Base-by-base conservation (phyloP, 2,888 invertebrate species). In the Orthosia gracilis region DNA sequence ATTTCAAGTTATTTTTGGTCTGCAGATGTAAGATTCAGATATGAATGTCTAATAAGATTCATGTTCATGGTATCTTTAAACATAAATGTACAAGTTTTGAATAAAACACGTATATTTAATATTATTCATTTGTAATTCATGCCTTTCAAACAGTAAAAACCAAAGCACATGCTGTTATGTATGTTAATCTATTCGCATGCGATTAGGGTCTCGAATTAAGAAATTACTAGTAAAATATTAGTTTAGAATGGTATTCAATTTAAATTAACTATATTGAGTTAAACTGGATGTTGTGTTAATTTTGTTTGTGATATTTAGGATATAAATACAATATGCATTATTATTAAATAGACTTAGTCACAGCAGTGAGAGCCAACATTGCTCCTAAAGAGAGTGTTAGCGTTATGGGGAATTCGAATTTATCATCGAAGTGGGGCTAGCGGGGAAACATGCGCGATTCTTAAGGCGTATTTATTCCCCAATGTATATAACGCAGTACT, bases 41-140 rank as follows among this genome's bases (percentile, higher is more conserved):
- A n/a, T n/a, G 76, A 71, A 71, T 79, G 62, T 79, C 50, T 79
- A 57, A 71, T 76, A 57, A 70, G 23, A 72, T 61, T 78, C 49
- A 55, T 26, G 12, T 76, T n/a, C n/a, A n/a, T 66, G 18, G 9
- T 45, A 62, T 50, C 23, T 26, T 26, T 50, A 26, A 55, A 52
- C 7, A n/a, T 45, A 64, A 45, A 52, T 58, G 17, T 52, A 58
- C 49, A 62, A 73, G 13, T 64, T 79, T 54, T 26, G 45, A 76
- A 64, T 64, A 50, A 73, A 73, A 71, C 50, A 71, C n/a, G 67
- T 40, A 64, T 15, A 26, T 21, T 52, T 52, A 52, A 21, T 55
- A 49, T 18, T 15, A 31, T 49, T 57, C 57, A 26, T 59, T 63
- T 61, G 49, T 52, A 54, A 65, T 61, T 64, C 75, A 80, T 83